These are phyloP conservation scores for Eilema sororculum DNA, from an alignment of 2,888 invertebrate genomes.

Conservation along the genomic window DNA sequence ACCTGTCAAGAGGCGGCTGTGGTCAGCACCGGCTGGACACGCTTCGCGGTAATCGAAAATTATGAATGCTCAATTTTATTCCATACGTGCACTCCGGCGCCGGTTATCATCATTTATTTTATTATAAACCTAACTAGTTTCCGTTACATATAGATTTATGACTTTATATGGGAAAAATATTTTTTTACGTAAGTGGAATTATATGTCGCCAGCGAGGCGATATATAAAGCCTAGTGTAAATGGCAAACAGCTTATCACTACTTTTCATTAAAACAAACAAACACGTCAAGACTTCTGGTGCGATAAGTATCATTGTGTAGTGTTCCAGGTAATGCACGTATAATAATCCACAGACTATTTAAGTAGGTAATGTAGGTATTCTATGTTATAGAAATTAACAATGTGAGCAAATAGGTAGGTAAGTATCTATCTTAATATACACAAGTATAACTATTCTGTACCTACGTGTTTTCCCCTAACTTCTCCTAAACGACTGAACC, in stretches of 20 bases:
- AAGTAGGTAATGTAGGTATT: not conserved
- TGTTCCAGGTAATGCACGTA: conserved; percentile 25
- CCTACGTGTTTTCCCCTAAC: too few relatives aligned
- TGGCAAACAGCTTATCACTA: conserved; percentile 59
- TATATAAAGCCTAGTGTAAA: conserved; percentile 58
- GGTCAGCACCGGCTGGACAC: conserved; percentile 63
- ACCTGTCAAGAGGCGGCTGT: conserved; percentile 68
- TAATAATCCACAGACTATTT: conserved; percentile 9
- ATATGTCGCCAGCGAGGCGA: conserved; percentile 51
- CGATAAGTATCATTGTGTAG: conserved; percentile 46
- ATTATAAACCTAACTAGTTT: conserved; percentile 46
- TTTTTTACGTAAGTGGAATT: conserved; percentile 38
- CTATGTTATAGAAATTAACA: not conserved
- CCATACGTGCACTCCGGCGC: conserved; percentile 31
- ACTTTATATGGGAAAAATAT: conserved; percentile 40
- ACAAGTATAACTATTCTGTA: too few relatives aligned
- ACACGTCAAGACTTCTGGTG: conserved; percentile 44
- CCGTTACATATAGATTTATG: conserved; percentile 44
- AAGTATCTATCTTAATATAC: too few relatives aligned
- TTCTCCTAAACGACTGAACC: too few relatives aligned
- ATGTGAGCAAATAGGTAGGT: too few relatives aligned
- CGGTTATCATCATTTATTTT: conserved; percentile 53
- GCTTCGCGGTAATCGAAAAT: conserved; percentile 78
- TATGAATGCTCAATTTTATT: conserved; percentile 73
- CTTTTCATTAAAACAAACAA: conserved; percentile 57